Evolutionary conservation across 2,888 invertebrate genomes (phyloP).

Genomic region (Sturmia bella): DNA sequence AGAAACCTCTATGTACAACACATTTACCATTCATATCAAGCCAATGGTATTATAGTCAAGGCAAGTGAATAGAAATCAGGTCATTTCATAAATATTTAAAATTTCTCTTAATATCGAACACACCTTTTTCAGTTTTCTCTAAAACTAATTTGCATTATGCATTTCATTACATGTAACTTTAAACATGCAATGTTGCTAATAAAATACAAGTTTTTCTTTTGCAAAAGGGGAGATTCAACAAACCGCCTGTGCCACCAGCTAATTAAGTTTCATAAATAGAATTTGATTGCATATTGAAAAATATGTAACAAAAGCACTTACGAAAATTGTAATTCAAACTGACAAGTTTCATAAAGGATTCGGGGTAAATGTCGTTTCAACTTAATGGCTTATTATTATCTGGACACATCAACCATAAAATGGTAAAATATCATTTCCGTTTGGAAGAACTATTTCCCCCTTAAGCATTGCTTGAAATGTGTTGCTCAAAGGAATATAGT

Average conservation of each 20-base stretch:
- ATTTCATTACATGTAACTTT: conserved; percentile 17
- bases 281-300: conserved; percentile 21
- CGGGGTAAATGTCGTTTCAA: conserved; percentile 51
- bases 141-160: conserved; percentile 12
- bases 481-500: background rate
- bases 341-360: conserved; percentile 44
- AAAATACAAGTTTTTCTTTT: no score
- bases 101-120: conserved; percentile 42
- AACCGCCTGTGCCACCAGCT: conserved; percentile 23
- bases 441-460: background rate
- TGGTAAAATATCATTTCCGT: conserved; percentile 67
- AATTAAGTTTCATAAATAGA: conserved; percentile 32
- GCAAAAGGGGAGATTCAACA: no score
- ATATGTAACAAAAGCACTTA: background rate
- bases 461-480: background rate
- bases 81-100: conserved; percentile 50
- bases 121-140: conserved; percentile 46
- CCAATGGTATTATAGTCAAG: background rate
- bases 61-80: conserved; percentile 50
- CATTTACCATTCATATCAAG: background rate
- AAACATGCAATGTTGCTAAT: conserved; percentile 44
- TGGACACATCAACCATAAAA: conserved; percentile 62
- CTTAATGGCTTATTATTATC: conserved; percentile 67
- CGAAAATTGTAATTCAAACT: conserved; percentile 20
- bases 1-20: background rate